Conservation (phyloP, 2,113 vertebrate genomes). For the Nothoprocta pentlandii region DNA sequence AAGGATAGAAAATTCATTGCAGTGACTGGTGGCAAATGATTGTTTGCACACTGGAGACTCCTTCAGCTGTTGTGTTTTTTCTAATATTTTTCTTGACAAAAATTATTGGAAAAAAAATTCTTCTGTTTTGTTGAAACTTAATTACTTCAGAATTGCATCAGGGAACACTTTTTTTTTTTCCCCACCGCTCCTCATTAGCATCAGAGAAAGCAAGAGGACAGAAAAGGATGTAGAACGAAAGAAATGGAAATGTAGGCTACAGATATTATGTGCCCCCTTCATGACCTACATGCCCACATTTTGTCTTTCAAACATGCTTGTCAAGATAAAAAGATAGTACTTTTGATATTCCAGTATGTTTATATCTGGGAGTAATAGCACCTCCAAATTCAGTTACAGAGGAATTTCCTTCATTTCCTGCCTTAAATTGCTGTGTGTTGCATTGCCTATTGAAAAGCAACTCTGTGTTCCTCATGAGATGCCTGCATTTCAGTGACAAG, state of each 20-base stretch:
- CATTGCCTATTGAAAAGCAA: not conserved
- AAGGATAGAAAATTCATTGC: constrained; percentile 72
- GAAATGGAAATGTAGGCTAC: not conserved
- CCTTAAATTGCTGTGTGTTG: not conserved
- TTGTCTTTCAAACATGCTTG: constrained; percentile 7
- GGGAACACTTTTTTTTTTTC: not conserved
- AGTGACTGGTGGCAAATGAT: constrained; percentile 75
- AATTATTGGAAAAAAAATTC: not conserved
- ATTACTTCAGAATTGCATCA: not conserved
- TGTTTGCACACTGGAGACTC: not conserved
- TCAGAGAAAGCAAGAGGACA: not conserved
- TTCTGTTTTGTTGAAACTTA: not conserved
- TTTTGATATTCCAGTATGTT: not conserved
- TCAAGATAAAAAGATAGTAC: constrained; percentile 17
- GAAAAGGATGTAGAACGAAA: not conserved
- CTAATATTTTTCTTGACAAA: not conserved
- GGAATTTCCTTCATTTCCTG: constrained; percentile 14
- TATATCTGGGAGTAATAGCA: not conserved
- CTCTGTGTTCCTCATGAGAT: not conserved
- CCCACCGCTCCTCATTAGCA: accelerated
- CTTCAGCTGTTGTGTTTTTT: not conserved
- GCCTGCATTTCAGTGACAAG: not conserved
- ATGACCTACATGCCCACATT: not conserved
- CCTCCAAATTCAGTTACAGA: constrained; percentile 38
- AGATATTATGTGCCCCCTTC: not conserved